These are phyloP conservation scores for Whitmania pigra DNA, from an alignment of 1,140 invertebrate species.

Conservation along the genomic window DNA sequence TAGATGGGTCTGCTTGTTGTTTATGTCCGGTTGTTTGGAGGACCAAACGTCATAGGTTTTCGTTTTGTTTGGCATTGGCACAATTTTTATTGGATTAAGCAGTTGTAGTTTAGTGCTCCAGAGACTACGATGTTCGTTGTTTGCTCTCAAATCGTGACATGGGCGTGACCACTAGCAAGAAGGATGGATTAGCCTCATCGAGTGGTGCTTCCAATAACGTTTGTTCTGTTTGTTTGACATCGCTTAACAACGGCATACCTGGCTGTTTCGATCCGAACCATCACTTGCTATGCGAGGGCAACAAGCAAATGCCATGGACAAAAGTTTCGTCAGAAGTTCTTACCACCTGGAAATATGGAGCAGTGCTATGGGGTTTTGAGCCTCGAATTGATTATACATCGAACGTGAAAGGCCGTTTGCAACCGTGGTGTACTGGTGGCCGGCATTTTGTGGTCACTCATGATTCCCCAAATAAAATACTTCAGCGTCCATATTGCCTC, in stretches of 20 bases:
- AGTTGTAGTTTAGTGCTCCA: too few relatives aligned
- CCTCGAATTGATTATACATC: conserved; percentile 24
- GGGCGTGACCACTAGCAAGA: conserved; percentile 13
- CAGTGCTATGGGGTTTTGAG: conserved; percentile 26
- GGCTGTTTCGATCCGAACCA: background rate
- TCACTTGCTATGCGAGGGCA: background rate
- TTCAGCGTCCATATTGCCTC: conserved; percentile 23
- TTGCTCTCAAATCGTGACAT: background rate
- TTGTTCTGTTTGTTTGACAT: background rate
- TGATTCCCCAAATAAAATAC: conserved; percentile 20
- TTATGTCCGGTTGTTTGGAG: too few relatives aligned
- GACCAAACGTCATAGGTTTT: too few relatives aligned
- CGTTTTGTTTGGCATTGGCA: too few relatives aligned
- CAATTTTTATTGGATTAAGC: too few relatives aligned
- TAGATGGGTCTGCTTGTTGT: too few relatives aligned
- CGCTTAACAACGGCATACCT: background rate
- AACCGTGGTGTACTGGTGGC: conserved; percentile 24
- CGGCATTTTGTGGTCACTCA: conserved; percentile 22
- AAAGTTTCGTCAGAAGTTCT: conserved; percentile 19
- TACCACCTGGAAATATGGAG: conserved; percentile 23
- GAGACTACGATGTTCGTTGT: too few relatives aligned
- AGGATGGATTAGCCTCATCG: background rate
- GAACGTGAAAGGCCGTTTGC: conserved; percentile 24
- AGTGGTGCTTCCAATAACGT: background rate
- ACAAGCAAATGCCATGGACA: conserved; percentile 17